A percentile compares a stretch with the other conserved stretches of the same genome.
These are phyloP conservation scores for Nestor notabilis DNA, from an alignment of 2,113 vertebrate genomes.

Conservation along the genomic window DNA sequence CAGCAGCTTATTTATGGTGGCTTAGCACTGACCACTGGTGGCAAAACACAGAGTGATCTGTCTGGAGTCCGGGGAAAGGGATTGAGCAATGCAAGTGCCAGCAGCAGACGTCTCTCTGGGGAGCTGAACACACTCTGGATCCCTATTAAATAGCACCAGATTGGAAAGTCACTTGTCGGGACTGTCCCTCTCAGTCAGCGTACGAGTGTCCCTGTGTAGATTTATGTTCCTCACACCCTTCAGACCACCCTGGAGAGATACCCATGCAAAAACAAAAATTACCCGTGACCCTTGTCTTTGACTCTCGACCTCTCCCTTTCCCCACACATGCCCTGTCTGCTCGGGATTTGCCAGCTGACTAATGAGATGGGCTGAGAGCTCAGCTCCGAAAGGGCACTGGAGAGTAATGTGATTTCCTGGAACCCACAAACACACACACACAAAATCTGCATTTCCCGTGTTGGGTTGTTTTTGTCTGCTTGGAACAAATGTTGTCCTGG, in stretches of 20 bases:
- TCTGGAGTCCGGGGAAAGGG: neutral
- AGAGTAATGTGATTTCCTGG: slow-evolving; percentile 21
- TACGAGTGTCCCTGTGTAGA: neutral
- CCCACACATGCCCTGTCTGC: neutral
- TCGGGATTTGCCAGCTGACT: slow-evolving; percentile 9
- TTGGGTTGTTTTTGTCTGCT: neutral
- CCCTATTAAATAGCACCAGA: neutral
- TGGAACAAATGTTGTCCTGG: neutral
- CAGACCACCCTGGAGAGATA: slow-evolving; percentile 57
- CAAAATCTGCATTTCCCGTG: neutral
- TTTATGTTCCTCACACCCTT: slow-evolving; percentile 7
- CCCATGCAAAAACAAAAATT: slow-evolving; percentile 42
- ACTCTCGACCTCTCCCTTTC: slow-evolving; percentile 11
- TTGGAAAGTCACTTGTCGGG: neutral
- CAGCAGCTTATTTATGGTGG: neutral
- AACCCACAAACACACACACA: neutral
- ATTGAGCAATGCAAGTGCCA: neutral
- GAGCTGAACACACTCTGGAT: neutral
- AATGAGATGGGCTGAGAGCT: neutral
- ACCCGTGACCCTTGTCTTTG: slow-evolving; percentile 33
- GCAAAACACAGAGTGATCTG: neutral
- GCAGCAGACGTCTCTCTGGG: neutral
- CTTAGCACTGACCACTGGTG: neutral
- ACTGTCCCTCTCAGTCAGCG: neutral
- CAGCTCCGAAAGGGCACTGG: neutral